Conservation (phyloP, 2,888 invertebrate species). For the Netelia virgata region DNA sequence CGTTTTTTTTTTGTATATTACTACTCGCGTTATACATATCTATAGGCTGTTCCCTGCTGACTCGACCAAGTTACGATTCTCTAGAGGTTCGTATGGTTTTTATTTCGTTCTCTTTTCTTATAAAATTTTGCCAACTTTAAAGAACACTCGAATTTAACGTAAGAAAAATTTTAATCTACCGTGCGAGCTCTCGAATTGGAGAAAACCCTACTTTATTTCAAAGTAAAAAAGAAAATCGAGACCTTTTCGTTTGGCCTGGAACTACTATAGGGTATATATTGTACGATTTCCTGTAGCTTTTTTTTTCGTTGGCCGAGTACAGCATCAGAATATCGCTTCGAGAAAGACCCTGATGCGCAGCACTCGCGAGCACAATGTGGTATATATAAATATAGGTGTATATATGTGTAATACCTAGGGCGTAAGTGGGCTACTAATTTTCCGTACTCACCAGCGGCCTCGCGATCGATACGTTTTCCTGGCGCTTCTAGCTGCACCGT, state of each 20-base stretch:
- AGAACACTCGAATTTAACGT: too few relatives aligned
- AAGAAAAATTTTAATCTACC: too few relatives aligned
- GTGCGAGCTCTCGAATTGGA: too few relatives aligned
- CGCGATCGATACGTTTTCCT: slow-evolving; percentile 66
- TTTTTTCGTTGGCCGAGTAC: slow-evolving; percentile 6
- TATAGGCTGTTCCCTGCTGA: too few relatives aligned
- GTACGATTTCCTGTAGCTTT: background rate
- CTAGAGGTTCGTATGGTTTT: too few relatives aligned
- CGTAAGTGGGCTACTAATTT: slow-evolving; percentile 65
- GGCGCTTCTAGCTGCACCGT: slow-evolving; percentile 36
- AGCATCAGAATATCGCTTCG: slow-evolving; percentile 7
- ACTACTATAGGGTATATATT: background rate
- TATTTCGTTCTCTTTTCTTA: too few relatives aligned
- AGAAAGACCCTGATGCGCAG: background rate
- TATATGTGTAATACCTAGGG: background rate
- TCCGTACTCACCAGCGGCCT: slow-evolving; percentile 60
- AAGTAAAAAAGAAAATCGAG: background rate
- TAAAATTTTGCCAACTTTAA: too few relatives aligned
- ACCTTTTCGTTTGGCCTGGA: too few relatives aligned
- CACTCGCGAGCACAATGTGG: slow-evolving; percentile 20
- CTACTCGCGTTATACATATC: too few relatives aligned
- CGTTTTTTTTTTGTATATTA: too few relatives aligned
- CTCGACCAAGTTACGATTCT: too few relatives aligned
- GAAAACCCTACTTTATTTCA: too few relatives aligned
- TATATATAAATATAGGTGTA: background rate